phyloP scores from a whole-genome alignment of 2,888 invertebrate genomes.

The Tipula confusa region DNA sequence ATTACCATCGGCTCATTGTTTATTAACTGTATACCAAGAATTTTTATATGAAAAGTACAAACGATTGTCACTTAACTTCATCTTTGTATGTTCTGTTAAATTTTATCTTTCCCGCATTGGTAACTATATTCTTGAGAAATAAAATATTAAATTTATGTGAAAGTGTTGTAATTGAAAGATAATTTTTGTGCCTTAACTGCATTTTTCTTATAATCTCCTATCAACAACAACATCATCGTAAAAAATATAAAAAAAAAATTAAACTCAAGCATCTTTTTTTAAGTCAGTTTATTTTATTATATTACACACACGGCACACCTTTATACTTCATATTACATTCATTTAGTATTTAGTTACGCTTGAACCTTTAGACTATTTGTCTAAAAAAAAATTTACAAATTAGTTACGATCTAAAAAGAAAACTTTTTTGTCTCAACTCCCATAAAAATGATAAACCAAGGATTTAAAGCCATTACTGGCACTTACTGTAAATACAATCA shows the following conservation, averaged over 20 bases:
- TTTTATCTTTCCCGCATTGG: neutral
- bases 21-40: neutral
- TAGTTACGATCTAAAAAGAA: neutral
- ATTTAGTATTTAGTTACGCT: neutral
- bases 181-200: neutral
- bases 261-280: neutral
- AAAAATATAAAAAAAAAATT: neutral
- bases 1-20: neutral
- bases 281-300: neutral
- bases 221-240: neutral
- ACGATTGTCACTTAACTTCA: neutral
- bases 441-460: too few relatives aligned
- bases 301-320: neutral
- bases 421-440: too few relatives aligned
- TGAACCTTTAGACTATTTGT: neutral
- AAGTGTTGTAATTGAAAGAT: constrained; percentile 25
- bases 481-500: too few relatives aligned
- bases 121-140: neutral
- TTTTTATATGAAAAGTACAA: neutral
- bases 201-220: neutral
- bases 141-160: neutral
- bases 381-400: neutral
- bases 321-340: neutral
- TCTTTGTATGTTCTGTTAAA: neutral
- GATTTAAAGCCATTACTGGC: too few relatives aligned